These are phyloP conservation scores for Sylvilagus bachmani DNA, from an alignment of 2,113 vertebrate genomes.

Conservation along the genomic window DNA sequence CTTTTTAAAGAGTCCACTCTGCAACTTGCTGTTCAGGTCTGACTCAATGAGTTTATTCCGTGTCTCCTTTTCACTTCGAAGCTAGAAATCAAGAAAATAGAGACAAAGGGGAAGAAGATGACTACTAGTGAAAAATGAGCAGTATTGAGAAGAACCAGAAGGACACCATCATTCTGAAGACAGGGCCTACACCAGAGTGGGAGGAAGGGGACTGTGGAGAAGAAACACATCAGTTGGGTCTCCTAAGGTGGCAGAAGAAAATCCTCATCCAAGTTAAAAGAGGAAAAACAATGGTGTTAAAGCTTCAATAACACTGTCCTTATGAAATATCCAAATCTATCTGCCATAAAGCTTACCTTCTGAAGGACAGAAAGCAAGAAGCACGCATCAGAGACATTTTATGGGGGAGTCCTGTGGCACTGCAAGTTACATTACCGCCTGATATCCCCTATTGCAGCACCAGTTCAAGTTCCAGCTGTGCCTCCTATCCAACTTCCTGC, in stretches of 20 bases:
- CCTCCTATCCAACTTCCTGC: too few relatives aligned
- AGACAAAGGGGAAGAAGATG: slow-evolving; percentile 4
- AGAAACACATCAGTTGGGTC: not conserved
- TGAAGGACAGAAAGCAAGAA: not conserved
- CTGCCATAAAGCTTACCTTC: not conserved
- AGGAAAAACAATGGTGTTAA: not conserved
- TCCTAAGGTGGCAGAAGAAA: not conserved
- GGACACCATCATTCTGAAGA: not conserved
- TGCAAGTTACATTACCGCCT: too few relatives aligned
- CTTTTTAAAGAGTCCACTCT: slow-evolving; percentile 86
- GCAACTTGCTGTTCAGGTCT: slow-evolving; percentile 88
- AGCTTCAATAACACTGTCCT: not conserved
- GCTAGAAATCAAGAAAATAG: slow-evolving; percentile 76
- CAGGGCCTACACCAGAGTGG: not conserved
- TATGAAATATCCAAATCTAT: not conserved
- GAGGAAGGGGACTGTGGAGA: not conserved
- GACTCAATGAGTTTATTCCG: slow-evolving; percentile 90
- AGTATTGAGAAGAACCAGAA: not conserved
- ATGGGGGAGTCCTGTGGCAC: too few relatives aligned
- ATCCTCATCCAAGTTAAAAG: not conserved
- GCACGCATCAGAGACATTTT: not conserved
- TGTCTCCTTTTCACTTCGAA: slow-evolving; percentile 89
- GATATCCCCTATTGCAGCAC: too few relatives aligned
- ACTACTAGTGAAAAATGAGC: not conserved
- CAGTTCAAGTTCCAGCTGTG: too few relatives aligned